Evolutionary conservation across 1,140 invertebrate genomes (phyloP), one percentile per base, ranked within the genome.

Genomic region (Drosophila parabipectinata): DNA sequence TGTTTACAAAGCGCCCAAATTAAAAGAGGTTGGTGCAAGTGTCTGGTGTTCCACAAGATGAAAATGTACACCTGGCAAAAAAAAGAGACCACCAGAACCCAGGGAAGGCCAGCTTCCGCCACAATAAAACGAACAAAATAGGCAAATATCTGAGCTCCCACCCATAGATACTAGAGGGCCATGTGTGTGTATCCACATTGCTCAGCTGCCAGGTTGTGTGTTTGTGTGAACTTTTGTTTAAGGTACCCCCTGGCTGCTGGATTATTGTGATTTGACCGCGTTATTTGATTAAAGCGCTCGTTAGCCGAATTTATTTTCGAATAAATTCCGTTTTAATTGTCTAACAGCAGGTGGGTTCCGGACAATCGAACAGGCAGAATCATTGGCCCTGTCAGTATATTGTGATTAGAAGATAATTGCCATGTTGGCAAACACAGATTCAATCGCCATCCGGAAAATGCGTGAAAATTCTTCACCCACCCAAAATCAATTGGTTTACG

Each of bases 41-140:
- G 79, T 37, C 24, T 34, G 47, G 18, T 61, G 32, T 10, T 30
- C 48, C n/a, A 18, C 34, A 64, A 48, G 61, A 60, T 79, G 79
- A 83, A 84, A 84, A 84, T 76, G 57, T 83, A 54, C 79, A 83
- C 79, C 79, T 83, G 79, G 80, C 69, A 60, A 61, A 63, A 77
- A 59, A 60, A 59, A 44, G 15, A 41, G 39, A 30, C 28, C 32
- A 34, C 53, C 48, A 62, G 53, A 66, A 50, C 41, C 34, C 54
- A 60, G 62, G 66, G 69, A 77, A 73, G 57, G 18, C 45, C 61
- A 82, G 79, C 74, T 79, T 82, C 79, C 79, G 79, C 76, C 69
- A 71, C 59, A 66, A 47, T 53, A 48, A 55, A 73, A 68, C 67
- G 63, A 73, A 73, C 61, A 81, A 82, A 74, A 82, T 73, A 77